A percentile compares a stretch with the other conserved stretches of the same genome.
Evolutionary conservation across 2,113 vertebrate genomes (phyloP).

Genomic region (Nothoprocta pentlandii): DNA sequence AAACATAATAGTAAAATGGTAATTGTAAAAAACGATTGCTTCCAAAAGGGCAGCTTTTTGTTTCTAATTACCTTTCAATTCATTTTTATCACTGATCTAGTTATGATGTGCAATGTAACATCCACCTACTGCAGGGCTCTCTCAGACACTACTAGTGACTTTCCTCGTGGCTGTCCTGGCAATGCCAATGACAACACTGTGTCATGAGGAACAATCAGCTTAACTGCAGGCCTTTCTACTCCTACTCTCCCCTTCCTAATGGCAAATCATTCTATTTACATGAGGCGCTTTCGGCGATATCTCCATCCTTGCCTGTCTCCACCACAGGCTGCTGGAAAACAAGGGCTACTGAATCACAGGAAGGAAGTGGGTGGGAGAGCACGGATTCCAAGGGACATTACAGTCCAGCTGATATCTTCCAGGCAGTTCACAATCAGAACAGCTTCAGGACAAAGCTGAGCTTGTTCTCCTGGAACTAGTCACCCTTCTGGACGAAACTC

Average conservation of each 20-base stretch:
- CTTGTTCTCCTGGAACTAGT: neutral
- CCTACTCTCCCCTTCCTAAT: constrained; percentile 16
- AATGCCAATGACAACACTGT: constrained; percentile 20
- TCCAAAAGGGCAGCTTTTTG: constrained; percentile 49
- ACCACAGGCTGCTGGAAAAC: neutral
- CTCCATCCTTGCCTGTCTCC: neutral
- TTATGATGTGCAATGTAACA: constrained; percentile 38
- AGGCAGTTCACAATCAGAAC: neutral
- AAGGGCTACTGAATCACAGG: neutral
- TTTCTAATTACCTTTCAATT: constrained; percentile 43
- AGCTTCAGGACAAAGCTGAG: neutral
- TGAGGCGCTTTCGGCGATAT: neutral
- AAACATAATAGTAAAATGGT: constrained; percentile 41
- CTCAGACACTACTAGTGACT: neutral
- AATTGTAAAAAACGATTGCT: constrained; percentile 52
- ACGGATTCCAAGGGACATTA: neutral
- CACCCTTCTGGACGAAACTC: neutral
- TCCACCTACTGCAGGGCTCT: constrained; percentile 25
- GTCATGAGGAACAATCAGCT: constrained; percentile 38
- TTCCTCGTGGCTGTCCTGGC: constrained; percentile 10
- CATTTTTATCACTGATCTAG: constrained; percentile 40
- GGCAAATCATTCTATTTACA: constrained; percentile 13
- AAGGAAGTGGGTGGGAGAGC: neutral
- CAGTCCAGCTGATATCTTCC: neutral
- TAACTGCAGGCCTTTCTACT: constrained; percentile 26